Conservation (phyloP, 1,140 invertebrate species). For the Drosophila baimaii region DNA sequence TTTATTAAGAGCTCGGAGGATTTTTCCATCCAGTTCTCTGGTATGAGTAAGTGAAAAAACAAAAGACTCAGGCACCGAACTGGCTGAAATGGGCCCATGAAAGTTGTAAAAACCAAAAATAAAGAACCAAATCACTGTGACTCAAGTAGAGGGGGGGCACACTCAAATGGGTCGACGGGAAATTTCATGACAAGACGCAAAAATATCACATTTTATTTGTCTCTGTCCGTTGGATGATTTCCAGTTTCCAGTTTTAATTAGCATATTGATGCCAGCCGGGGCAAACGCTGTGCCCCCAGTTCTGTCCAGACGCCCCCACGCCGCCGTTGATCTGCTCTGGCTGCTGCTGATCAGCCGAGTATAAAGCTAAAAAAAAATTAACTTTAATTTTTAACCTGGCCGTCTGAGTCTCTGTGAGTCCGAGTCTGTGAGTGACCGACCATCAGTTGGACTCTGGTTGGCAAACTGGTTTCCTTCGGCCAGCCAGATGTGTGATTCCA, state of each 20-base stretch:
- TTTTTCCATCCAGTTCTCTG: slow-evolving; percentile 37
- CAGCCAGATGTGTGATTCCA: slow-evolving; percentile 44
- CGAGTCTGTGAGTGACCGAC: slow-evolving; percentile 40
- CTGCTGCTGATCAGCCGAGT: slow-evolving; percentile 20
- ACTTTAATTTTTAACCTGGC: slow-evolving; percentile 40
- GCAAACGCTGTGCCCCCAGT: slow-evolving; percentile 38
- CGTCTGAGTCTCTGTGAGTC: not conserved
- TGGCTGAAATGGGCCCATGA: slow-evolving; percentile 37
- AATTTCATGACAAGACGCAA: slow-evolving; percentile 52
- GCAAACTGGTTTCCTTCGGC: slow-evolving; percentile 41
- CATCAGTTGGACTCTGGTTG: slow-evolving; percentile 37
- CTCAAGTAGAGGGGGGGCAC: slow-evolving; percentile 38
- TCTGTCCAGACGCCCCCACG: slow-evolving; percentile 50
- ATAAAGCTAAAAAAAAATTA: slow-evolving; percentile 33
- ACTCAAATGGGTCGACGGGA: slow-evolving; percentile 25
- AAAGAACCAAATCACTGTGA: slow-evolving; percentile 44
- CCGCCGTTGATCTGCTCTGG: not conserved
- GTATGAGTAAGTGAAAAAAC: slow-evolving; percentile 44
- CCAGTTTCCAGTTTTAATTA: slow-evolving; percentile 64
- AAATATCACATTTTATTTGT: slow-evolving; percentile 44
- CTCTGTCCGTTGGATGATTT: slow-evolving; percentile 39
- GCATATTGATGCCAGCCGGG: slow-evolving; percentile 52
- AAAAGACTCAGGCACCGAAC: slow-evolving; percentile 59
- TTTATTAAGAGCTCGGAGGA: slow-evolving; percentile 18
- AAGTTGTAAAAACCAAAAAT: slow-evolving; percentile 36